phyloP scores from a whole-genome alignment of 2,113 vertebrate genomes.

The Syngnathus typhle region DNA sequence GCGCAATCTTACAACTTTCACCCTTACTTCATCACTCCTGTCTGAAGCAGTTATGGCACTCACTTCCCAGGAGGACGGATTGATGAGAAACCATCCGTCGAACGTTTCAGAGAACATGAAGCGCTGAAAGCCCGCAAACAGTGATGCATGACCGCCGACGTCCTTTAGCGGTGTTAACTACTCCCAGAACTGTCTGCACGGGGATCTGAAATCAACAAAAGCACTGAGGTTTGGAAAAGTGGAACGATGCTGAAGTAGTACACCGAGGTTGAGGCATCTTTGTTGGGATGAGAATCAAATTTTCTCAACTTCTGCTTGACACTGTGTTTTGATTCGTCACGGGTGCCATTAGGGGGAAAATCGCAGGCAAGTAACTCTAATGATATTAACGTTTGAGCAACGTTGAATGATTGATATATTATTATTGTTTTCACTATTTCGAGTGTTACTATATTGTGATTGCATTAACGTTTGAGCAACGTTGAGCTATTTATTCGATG shows the following conservation, averaged over 20 bases:
- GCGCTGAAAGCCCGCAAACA: conserved; percentile 36
- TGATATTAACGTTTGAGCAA: too few relatives aligned
- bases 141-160: background rate
- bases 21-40: conserved; percentile 64
- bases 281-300: background rate
- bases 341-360: too few relatives aligned
- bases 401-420: too few relatives aligned
- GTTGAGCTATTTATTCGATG: too few relatives aligned
- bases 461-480: too few relatives aligned
- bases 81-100: conserved; percentile 52
- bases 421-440: too few relatives aligned
- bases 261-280: background rate
- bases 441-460: too few relatives aligned
- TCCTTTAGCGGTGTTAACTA: conserved; percentile 1
- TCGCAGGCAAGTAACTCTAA: too few relatives aligned
- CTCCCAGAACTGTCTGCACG: conserved; percentile 1
- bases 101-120: conserved; percentile 38
- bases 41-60: conserved; percentile 65
- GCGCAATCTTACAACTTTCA: conserved; percentile 60
- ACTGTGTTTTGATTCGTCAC: background rate
- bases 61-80: conserved; percentile 57
- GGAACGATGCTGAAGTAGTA: background rate
- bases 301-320: too few relatives aligned
- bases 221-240: background rate
- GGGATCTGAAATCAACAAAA: background rate